phyloP scores from a whole-genome alignment of 2,113 vertebrate genomes.

The Lota lota region DNA sequence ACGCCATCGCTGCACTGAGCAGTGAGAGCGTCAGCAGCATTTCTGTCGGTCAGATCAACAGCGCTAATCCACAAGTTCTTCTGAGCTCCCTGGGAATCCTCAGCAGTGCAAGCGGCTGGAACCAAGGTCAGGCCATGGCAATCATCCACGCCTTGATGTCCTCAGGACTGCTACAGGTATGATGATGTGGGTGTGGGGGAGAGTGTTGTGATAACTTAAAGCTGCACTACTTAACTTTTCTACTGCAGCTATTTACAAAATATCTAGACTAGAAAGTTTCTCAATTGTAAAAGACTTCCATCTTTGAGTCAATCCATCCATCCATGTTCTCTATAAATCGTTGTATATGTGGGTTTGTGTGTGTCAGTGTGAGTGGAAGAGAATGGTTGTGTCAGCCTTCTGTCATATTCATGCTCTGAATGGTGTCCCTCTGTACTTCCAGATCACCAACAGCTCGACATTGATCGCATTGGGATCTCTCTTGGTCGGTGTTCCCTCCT shows the following conservation, averaged over 20 bases:
- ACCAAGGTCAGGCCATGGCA: conserved; percentile 53
- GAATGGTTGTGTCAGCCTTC: too few relatives aligned
- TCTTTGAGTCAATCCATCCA: neutral
- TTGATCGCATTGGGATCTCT: conserved; percentile 63
- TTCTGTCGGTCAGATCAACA: conserved; percentile 49
- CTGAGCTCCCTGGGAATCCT: conserved; percentile 21
- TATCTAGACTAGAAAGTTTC: too few relatives aligned
- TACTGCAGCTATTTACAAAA: too few relatives aligned
- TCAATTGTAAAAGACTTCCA: too few relatives aligned
- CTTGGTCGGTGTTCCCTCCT: conserved; percentile 49
- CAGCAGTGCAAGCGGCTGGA: conserved; percentile 52
- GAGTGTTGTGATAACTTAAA: neutral
- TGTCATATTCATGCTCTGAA: too few relatives aligned
- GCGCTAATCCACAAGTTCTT: conserved; percentile 14
- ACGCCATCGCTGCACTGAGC: conserved; percentile 45
- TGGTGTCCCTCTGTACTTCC: neutral
- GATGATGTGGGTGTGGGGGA: neutral
- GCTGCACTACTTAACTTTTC: too few relatives aligned
- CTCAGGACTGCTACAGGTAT: conserved; percentile 54
- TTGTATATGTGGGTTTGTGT: neutral
- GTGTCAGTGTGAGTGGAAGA: too few relatives aligned
- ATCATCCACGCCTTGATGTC: conserved; percentile 50
- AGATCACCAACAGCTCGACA: conserved; percentile 34
- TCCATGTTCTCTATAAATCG: neutral
- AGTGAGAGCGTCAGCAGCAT: conserved; percentile 33